These are phyloP conservation scores for Hylomyscus alleni DNA, from an alignment of 2,797 vertebrate genomes.

Conservation along the genomic window DNA sequence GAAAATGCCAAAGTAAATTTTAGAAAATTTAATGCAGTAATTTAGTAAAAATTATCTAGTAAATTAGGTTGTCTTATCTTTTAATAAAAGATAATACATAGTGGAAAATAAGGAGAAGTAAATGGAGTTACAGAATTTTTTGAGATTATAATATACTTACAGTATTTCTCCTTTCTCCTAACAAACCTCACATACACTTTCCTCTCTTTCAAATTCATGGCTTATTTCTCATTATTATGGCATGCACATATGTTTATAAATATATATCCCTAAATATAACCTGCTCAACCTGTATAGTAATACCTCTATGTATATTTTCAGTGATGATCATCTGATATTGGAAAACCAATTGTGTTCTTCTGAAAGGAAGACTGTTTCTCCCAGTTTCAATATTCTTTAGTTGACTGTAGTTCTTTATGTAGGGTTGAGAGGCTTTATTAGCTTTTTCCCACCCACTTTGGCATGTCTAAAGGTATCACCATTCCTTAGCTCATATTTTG, in stretches of 20 bases:
- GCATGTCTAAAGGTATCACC: too few species aligned
- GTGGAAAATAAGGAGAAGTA: background rate
- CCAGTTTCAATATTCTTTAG: too few species aligned
- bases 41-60: conserved; percentile 5
- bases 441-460: too few species aligned
- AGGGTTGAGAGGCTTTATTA: background rate
- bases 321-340: background rate
- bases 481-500: too few species aligned
- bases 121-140: background rate
- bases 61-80: background rate
- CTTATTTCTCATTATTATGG: background rate
- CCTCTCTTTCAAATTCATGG: background rate
- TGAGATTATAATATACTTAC: background rate
- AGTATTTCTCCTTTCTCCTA: background rate
- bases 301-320: background rate
- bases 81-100: background rate
- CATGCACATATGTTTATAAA: background rate
- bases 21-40: background rate
- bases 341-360: background rate
- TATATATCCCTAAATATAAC: background rate
- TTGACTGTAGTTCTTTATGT: background rate
- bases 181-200: background rate
- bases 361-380: too few species aligned
- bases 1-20: background rate
- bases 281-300: too few species aligned